Evolutionary conservation across 2,888 invertebrate species (phyloP), one percentile per base, ranked within the genome.

Genomic region (Phymatocera aterrima): DNA sequence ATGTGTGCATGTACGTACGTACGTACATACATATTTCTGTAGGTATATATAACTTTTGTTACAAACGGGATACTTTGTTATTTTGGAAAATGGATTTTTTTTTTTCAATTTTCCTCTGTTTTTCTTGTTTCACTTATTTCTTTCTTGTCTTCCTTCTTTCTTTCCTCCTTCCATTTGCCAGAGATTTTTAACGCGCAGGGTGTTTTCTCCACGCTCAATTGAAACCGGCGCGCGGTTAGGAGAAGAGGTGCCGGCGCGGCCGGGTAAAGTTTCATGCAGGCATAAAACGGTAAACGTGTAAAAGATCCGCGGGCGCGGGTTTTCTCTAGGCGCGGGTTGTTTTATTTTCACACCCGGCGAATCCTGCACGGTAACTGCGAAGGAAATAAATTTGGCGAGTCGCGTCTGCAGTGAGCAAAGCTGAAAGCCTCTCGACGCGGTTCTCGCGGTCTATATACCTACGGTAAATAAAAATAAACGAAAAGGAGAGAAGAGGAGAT

Each of bases 371-470:
- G 77, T 78, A 78, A 79, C 81, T 81, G 77, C 64, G 81, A 75
- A 75, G 78, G 82, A 84, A 87, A 87, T 88, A 87, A 88, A 88
- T 88, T 85, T 85, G 82, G 82, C 82, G 81, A 81, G 84, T 84
- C 84, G 83, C 79, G 83, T 83, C 81, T 83, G 80, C 15, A 46
- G 31, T 48, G 31, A 75, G 40, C 57, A 60, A 57, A 43, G 57
- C 57, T 75, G 57, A 54, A 57, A 75, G 40, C 75, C 75, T 57
- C 75, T 75, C 75, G 75, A 57, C 57, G 40, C 40, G 57, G 57
- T 57, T 28, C n/a, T n/a, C 28, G 60, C 37, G 60, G 72, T 34
- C 51, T 54, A 46, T 24, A 40, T 57, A 57, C 18, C 12, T 60
- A 65, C 34, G 54, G 70, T 43, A 15, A 34, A 65, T 68, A 54